These are phyloP conservation scores for Nasalis larvatus DNA, from an alignment of 2,113 vertebrate genomes.

Conservation along the genomic window DNA sequence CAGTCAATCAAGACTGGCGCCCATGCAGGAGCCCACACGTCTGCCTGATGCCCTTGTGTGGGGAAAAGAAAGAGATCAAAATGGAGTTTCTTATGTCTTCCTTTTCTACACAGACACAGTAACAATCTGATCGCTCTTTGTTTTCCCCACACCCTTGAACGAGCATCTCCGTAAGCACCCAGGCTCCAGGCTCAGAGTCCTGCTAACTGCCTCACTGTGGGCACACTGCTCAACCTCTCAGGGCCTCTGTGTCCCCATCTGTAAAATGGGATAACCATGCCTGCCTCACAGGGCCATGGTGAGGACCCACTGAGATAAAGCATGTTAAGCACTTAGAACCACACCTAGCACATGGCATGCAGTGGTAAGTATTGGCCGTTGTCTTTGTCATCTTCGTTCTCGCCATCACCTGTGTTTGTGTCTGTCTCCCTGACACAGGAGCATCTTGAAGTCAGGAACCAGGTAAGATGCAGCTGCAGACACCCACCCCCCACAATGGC, in stretches of 20 bases:
- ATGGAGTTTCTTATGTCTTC: too few species aligned
- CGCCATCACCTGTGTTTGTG: background rate
- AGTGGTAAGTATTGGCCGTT: rapidly evolving
- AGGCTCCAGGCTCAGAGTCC: background rate
- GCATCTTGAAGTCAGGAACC: background rate
- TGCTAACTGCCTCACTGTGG: too few species aligned
- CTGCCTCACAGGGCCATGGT: rapidly evolving
- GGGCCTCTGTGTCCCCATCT: background rate
- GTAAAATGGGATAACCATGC: background rate
- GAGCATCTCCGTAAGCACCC: background rate
- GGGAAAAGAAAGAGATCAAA: too few species aligned
- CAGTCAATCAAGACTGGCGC: background rate
- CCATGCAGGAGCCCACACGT: rapidly evolving
- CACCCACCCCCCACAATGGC: background rate
- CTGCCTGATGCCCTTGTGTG: background rate
- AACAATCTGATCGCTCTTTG: too few species aligned
- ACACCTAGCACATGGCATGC: rapidly evolving
- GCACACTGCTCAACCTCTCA: too few species aligned
- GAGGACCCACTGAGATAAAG: background rate
- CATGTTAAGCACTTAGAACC: rapidly evolving
- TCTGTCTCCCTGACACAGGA: background rate
- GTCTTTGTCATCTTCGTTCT: rapidly evolving
- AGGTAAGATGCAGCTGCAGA: background rate
- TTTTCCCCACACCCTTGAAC: too few species aligned
- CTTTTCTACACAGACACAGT: too few species aligned